phyloP scores from a whole-genome alignment of 2,797 vertebrate species.

The Coregonus ussuriensis region DNA sequence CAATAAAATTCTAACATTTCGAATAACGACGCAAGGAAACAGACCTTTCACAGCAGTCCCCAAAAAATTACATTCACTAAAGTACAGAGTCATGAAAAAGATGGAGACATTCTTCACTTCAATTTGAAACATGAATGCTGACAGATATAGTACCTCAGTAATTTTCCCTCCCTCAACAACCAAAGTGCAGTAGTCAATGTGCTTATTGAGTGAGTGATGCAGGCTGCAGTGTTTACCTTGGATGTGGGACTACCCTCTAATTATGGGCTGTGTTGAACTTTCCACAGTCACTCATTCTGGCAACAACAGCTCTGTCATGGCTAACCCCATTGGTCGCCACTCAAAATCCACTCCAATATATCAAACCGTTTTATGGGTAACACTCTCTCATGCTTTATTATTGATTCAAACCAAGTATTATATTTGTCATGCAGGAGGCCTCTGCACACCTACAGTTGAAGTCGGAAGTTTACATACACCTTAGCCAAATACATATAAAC shows the following conservation, averaged over 20 bases:
- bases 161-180: constrained; percentile 6
- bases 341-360: background rate
- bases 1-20: background rate
- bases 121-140: constrained; percentile 17
- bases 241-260: constrained; percentile 19
- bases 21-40: background rate
- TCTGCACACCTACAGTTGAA: background rate
- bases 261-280: constrained; percentile 21
- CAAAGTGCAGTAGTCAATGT: background rate
- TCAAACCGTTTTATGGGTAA: background rate
- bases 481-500: too few species aligned
- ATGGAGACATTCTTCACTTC: constrained; percentile 5
- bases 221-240: constrained; percentile 18
- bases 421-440: background rate
- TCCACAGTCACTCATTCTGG: constrained; percentile 24
- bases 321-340: background rate
- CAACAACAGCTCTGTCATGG: background rate
- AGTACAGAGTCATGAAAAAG: constrained; percentile 1
- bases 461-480: too few species aligned
- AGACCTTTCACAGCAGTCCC: background rate
- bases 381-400: background rate
- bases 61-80: too few species aligned
- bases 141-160: constrained; percentile 6
- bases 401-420: background rate
- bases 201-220: constrained; percentile 4